Conservation (phyloP, 1,140 invertebrate species). For the Diorhabda elongata region DNA sequence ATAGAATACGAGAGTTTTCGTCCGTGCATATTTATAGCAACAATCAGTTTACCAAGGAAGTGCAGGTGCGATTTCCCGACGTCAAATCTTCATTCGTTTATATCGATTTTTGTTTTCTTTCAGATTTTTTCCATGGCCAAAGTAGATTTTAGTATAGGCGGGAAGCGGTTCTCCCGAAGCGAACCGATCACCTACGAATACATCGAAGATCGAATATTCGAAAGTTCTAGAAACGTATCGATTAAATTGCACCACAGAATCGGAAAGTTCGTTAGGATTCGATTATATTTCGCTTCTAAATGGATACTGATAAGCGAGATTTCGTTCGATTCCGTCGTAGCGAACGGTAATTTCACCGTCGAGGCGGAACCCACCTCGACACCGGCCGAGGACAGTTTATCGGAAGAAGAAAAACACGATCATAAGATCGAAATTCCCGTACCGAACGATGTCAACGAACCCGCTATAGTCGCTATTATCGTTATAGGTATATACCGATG, state of each 20-base stretch:
- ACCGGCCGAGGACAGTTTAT: constrained; percentile 50
- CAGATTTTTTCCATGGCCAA: constrained; percentile 58
- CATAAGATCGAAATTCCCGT: constrained; percentile 56
- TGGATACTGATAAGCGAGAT: constrained; percentile 90
- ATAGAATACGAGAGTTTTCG: constrained; percentile 80
- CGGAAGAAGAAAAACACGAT: constrained; percentile 38
- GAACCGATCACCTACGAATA: constrained; percentile 57
- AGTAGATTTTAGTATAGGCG: constrained; percentile 67
- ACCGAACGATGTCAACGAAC: constrained; percentile 65
- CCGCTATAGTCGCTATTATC: constrained; percentile 75
- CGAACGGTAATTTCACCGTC: constrained; percentile 67
- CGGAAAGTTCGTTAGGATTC: constrained; percentile 71
- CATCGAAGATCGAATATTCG: constrained; percentile 58
- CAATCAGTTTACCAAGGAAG: constrained; percentile 76
- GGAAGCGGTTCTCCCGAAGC: constrained; percentile 58
- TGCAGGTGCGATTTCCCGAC: constrained; percentile 51
- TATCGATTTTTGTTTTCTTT: background rate
- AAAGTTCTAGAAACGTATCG: constrained; percentile 63
- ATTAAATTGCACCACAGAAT: constrained; percentile 72
- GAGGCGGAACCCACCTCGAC: constrained; percentile 50
- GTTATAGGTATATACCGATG: constrained; percentile 58
- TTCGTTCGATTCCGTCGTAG: constrained; percentile 69
- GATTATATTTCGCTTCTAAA: constrained; percentile 73
- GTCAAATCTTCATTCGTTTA: no score
- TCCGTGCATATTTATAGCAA: constrained; percentile 77